A percentile compares a stretch with the other conserved stretches of the same genome.
phyloP scores from a whole-genome alignment of 2,113 vertebrate species.

The Gasterosteus aculeatus region DNA sequence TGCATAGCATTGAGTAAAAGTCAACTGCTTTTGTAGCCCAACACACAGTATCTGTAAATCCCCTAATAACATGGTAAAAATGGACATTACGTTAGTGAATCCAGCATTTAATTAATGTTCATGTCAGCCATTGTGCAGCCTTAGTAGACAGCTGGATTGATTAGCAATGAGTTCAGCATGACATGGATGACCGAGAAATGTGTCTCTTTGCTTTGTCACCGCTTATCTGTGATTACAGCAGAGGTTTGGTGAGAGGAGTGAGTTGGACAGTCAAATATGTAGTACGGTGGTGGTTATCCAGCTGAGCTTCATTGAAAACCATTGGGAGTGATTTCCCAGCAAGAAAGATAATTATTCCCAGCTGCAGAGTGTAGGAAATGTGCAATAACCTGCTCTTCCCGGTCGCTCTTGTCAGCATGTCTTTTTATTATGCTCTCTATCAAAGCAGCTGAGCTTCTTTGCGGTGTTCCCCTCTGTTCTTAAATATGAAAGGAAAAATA shows the following conservation, averaged over 20 bases:
- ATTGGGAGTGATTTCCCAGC: slow-evolving; percentile 70
- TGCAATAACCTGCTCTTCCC: slow-evolving; percentile 64
- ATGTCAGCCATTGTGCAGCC: neutral
- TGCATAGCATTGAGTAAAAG: neutral
- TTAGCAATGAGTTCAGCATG: neutral
- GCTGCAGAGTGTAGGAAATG: slow-evolving; percentile 56
- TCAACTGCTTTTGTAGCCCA: no score
- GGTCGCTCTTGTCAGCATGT: slow-evolving; percentile 17
- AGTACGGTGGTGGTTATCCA: neutral
- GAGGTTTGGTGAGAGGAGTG: neutral
- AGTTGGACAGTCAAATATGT: slow-evolving; percentile 10
- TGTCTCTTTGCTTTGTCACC: neutral
- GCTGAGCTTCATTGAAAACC: slow-evolving; percentile 51
- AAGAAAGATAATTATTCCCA: slow-evolving; percentile 73
- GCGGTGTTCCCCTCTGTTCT: neutral
- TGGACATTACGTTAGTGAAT: neutral
- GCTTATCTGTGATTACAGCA: neutral
- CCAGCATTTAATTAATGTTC: neutral
- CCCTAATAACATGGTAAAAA: no score
- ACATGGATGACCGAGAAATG: neutral
- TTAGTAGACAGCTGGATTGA: neutral
- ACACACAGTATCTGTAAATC: neutral
- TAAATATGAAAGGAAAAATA: slow-evolving; percentile 14
- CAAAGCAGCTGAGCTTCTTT: slow-evolving; percentile 26
- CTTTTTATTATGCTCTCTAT: slow-evolving; percentile 41